Base-by-base conservation (phyloP, 2,797 vertebrate genomes). In the Tenualosa ilisha region DNA sequence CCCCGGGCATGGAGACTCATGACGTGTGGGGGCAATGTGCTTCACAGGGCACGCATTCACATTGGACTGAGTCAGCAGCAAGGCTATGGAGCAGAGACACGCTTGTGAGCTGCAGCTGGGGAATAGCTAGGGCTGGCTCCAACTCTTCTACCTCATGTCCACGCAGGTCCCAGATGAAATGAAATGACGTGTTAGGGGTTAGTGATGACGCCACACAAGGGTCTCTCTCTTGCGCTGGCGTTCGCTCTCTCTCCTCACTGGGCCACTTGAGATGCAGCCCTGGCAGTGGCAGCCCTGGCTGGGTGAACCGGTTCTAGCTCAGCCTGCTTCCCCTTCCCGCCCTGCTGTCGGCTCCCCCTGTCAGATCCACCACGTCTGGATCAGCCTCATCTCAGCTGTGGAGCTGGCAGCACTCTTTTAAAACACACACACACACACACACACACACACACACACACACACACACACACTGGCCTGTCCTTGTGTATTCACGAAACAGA, bases 31-130 rank as follows among this genome's bases (percentile, higher is more conserved):
- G 68, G 68, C 68, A 75, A 37, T 43, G 37, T 15, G 1, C 20
- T 43, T 31, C 68, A 40, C 63, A 15, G 31, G 68, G 68, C 68
- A 75, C 2, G 68, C 37, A 17, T 75, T 13, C 68, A 75, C 1
- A 40, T 43, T 43, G 43, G 37, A 75, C 68, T 43, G 68, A 75
- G 68, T 75, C 68, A 75, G 68, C 68, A 75, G 68, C 68, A 40
- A 75, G 15, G 3, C 68, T 75, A 75, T 75, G 37, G 9, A 40
- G 68, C 68, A 4, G 37, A 40, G 40, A 15, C 37, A 75, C 4
- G 13, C 68, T 20, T 17, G 68, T 37, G 31, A 17, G 4, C 68
- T 40, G 26, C 17, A 6, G 15, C 17, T 40, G 15, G 68, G 68
- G 37, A 43, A 43, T 20, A 43, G 13, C 68, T 43, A 37, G 43